phyloP scores from a whole-genome alignment of 2,888 invertebrate genomes.

The Lasius platythorax region DNA sequence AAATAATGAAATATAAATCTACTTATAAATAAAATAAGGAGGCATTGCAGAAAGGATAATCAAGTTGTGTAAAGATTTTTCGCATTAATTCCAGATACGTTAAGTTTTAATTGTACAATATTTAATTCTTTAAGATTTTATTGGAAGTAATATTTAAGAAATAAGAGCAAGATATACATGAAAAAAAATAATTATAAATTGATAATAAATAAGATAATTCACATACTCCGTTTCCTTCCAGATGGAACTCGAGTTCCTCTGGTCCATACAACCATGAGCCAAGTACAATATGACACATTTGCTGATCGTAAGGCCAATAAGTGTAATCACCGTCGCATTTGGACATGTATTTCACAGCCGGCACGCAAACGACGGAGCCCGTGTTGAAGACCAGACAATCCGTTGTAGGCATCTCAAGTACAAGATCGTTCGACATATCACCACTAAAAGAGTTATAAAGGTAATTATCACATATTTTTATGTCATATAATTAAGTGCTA shows the following conservation, averaged over 20 bases:
- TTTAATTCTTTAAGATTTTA: neutral
- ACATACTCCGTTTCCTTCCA: conserved; percentile 79
- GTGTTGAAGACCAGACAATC: conserved; percentile 87
- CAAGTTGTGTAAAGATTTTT: neutral
- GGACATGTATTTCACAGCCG: conserved; percentile 87
- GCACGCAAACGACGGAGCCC: conserved; percentile 89
- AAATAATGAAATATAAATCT: neutral
- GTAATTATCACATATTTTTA: neutral
- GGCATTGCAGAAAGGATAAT: neutral
- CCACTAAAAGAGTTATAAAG: conserved; percentile 76
- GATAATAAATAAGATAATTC: neutral
- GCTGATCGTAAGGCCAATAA: conserved; percentile 90
- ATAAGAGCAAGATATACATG: neutral
- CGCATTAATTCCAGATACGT: neutral
- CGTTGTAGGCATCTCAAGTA: conserved; percentile 77
- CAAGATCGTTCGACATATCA: conserved; percentile 72
- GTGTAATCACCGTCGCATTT: conserved; percentile 88
- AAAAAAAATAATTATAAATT: neutral
- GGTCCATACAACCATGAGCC: conserved; percentile 91
- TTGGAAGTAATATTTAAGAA: neutral
- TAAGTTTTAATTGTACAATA: neutral
- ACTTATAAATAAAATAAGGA: neutral
- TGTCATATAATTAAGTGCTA: neutral
- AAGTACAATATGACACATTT: conserved; percentile 89
- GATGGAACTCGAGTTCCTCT: conserved; percentile 88